These are phyloP conservation scores for Porites rus DNA, from an alignment of 92 coral and sea anemone genomes.

Conservation along the genomic window DNA sequence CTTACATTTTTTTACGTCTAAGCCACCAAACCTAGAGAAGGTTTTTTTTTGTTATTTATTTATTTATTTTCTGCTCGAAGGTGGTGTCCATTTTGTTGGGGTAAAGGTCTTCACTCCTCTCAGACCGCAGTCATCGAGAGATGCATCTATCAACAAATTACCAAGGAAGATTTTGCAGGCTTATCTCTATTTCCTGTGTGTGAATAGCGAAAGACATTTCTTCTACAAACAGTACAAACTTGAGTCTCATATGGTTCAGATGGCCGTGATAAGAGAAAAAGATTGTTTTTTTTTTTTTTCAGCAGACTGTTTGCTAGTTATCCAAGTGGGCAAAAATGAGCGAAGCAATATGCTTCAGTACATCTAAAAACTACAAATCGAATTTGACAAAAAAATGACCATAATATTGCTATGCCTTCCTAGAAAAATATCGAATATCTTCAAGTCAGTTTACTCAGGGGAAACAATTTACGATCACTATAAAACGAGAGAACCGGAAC, in stretches of 20 bases:
- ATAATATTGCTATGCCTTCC: not conserved
- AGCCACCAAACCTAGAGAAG: no score
- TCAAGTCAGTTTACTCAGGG: not conserved
- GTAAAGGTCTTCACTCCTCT: not conserved
- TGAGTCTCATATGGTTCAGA: no score
- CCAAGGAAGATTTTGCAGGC: constrained; percentile 26
- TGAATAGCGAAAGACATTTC: not conserved
- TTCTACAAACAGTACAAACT: not conserved
- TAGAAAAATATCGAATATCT: not conserved
- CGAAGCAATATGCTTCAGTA: not conserved
- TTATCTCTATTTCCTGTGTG: constrained; percentile 49
- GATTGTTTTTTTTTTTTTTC: not conserved
- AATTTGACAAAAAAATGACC: not conserved
- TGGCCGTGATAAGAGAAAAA: not conserved
- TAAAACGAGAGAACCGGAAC: not conserved
- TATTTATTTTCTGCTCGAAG: not conserved
- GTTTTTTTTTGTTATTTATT: no score
- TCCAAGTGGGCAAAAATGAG: not conserved
- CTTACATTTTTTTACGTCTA: no score
- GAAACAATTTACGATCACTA: not conserved
- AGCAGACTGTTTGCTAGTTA: not conserved
- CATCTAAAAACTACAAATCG: not conserved
- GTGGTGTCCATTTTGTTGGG: not conserved
- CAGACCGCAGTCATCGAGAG: not conserved
- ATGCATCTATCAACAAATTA: constrained; percentile 13